Evolutionary conservation across 2,888 invertebrate species (phyloP), one percentile per base, ranked within the genome.

Genomic region (Drosophila leonis): DNA sequence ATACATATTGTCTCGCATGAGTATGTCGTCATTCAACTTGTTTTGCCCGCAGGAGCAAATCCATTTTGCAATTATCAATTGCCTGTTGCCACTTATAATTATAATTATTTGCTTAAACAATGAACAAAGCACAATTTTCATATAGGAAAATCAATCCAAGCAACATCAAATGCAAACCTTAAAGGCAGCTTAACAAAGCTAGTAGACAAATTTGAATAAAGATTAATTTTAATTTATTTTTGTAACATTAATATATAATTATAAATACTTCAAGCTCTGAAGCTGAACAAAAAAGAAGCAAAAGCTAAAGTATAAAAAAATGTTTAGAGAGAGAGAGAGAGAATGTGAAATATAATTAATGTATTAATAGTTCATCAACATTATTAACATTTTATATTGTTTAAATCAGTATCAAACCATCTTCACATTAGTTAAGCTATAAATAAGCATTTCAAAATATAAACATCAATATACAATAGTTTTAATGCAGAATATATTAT

Each of bases 21-120:
- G 37, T 61, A 62, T 88, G 89, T 65, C 82, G 89, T 89, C 84
- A 89, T 88, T 15, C 79, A 62, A 69, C 55, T 69, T 72, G 72
- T 83, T 78, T 79, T 72, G 87, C 89, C 89, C 72, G 87, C 87
- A 84, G 89, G 87, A 84, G 87, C 69, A 70, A 81, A 85, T 56
- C 60, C 78, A 85, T 82, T 82, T 88, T 65, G 82, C 85, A 88
- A 85, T 88, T 87, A 83, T 65, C 65, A 18, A 59, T 84, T 62
- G 55, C 66, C 68, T 51, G 54, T 68, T 60, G 88, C 65, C 78
- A 56, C 72, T 71, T 75, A 35, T 48, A 80, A 83, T 88, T 85
- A 85, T 82, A 74, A 86, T 78, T 73, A 86, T 73, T 78, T 69
- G 57, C 57, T 54, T 49, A 63, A 65, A 66, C 62, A 64, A 66